A percentile compares a stretch with the other conserved stretches of the same genome.
Conservation (phyloP, 2,113 vertebrate genomes). For the Leptobrachium ailaonicum region DNA sequence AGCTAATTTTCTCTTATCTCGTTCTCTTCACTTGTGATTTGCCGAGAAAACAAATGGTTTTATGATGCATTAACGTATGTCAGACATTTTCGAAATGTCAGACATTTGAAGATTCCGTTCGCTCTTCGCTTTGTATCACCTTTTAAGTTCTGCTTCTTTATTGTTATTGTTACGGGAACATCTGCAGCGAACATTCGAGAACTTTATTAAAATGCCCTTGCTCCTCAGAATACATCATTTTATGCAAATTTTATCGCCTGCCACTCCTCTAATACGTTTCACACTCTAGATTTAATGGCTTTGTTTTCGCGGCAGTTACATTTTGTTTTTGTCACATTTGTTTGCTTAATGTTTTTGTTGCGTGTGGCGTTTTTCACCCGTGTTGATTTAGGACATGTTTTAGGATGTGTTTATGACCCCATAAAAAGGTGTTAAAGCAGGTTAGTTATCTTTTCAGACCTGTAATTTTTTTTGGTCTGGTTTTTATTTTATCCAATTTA, state of each 20-base stretch:
- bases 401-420: too few relatives aligned
- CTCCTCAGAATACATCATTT: background rate
- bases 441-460: background rate
- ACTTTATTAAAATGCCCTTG: background rate
- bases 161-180: conserved; percentile 21
- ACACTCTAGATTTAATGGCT: too few relatives aligned
- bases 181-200: background rate
- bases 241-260: too few relatives aligned
- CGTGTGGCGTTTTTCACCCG: too few relatives aligned
- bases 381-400: too few relatives aligned
- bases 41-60: conserved; percentile 9
- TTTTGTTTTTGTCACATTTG: too few relatives aligned
- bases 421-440: too few relatives aligned
- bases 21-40: conserved; percentile 5
- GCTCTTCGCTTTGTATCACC: conserved; percentile 14
- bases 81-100: conserved; percentile 27
- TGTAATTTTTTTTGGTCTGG: too few relatives aligned
- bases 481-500: too few relatives aligned
- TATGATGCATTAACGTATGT: conserved; percentile 43
- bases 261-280: too few relatives aligned
- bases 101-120: conserved; percentile 7
- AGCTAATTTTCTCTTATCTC: background rate
- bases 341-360: too few relatives aligned
- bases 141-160: background rate
- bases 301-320: too few relatives aligned